A percentile compares a stretch with the other conserved stretches of the same genome.
These are phyloP conservation scores for Sphaeridia pumilis DNA, from an alignment of 2,888 invertebrate genomes.

Conservation along the genomic window DNA sequence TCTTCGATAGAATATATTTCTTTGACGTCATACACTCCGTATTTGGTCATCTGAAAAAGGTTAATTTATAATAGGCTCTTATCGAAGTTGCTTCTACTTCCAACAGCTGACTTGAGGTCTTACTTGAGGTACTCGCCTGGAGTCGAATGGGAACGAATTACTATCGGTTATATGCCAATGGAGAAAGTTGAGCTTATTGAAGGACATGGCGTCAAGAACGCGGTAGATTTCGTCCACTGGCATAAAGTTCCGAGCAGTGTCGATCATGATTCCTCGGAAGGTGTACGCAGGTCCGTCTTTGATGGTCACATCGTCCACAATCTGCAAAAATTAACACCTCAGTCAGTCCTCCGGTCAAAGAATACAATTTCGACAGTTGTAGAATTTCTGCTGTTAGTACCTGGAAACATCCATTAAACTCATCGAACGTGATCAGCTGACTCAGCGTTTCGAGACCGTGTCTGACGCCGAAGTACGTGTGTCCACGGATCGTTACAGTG, in stretches of 20 bases:
- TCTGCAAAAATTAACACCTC: slow-evolving; percentile 12
- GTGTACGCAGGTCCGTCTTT: slow-evolving; percentile 24
- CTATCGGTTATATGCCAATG: slow-evolving; percentile 85
- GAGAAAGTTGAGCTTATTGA: slow-evolving; percentile 81
- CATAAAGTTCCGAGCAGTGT: slow-evolving; percentile 80
- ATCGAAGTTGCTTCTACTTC: too few relatives aligned
- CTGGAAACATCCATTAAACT: slow-evolving; percentile 42
- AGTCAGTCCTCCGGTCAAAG: neutral
- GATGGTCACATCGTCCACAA: slow-evolving; percentile 17
- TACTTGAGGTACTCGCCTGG: slow-evolving; percentile 53
- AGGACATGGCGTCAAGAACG: slow-evolving; percentile 77
- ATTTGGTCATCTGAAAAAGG: slow-evolving; percentile 57
- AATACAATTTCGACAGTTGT: neutral
- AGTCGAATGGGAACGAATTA: slow-evolving; percentile 81
- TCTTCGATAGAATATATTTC: slow-evolving; percentile 54
- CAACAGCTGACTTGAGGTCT: neutral
- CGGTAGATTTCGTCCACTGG: slow-evolving; percentile 56
- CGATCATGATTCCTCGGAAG: slow-evolving; percentile 76
- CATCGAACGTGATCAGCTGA: slow-evolving; percentile 50
- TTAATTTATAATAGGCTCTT: neutral
- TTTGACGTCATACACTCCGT: slow-evolving; percentile 44
- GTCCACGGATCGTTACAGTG: slow-evolving; percentile 34
- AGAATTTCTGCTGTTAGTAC: slow-evolving; percentile 23
- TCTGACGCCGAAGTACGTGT: slow-evolving; percentile 55
- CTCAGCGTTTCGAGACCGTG: slow-evolving; percentile 64